Conservation (phyloP, 2,888 invertebrate species). For the Caenorhabditis sinica region DNA sequence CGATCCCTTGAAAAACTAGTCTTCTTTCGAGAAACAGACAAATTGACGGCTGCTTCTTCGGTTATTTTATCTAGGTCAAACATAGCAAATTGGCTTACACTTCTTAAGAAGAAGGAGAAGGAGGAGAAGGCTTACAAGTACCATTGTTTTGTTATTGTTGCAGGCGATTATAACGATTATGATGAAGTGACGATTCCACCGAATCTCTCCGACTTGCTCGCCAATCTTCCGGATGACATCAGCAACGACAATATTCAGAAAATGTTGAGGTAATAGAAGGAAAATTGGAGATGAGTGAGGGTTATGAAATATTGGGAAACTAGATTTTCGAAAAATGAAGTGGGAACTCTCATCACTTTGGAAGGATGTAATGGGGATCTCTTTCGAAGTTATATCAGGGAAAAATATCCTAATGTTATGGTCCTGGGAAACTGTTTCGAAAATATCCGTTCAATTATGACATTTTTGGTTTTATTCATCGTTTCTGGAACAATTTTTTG, state of each 20-base stretch:
- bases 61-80: constrained; percentile 60
- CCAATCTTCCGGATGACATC: constrained; percentile 81
- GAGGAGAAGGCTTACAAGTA: constrained; percentile 2
- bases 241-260: constrained; percentile 79
- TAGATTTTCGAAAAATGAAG: too few species aligned
- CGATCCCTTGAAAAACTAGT: constrained; percentile 48
- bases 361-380: too few species aligned
- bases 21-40: constrained; percentile 55
- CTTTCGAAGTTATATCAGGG: too few species aligned
- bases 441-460: too few species aligned
- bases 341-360: too few species aligned
- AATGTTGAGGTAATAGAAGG: constrained; percentile 76
- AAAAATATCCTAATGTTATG: too few species aligned
- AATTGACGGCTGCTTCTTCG: constrained; percentile 30
- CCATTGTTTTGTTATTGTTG: constrained; percentile 38
- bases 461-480: too few species aligned
- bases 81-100: constrained; percentile 62
- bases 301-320: background rate
- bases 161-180: constrained; percentile 81
- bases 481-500: too few species aligned
- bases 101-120: constrained; percentile 5
- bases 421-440: too few species aligned
- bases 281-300: constrained; percentile 13
- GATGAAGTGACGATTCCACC: constrained; percentile 82
- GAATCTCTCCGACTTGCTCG: constrained; percentile 81